phyloP scores from a whole-genome alignment of 2,113 vertebrate genomes.

The Grammomys surdaster region DNA sequence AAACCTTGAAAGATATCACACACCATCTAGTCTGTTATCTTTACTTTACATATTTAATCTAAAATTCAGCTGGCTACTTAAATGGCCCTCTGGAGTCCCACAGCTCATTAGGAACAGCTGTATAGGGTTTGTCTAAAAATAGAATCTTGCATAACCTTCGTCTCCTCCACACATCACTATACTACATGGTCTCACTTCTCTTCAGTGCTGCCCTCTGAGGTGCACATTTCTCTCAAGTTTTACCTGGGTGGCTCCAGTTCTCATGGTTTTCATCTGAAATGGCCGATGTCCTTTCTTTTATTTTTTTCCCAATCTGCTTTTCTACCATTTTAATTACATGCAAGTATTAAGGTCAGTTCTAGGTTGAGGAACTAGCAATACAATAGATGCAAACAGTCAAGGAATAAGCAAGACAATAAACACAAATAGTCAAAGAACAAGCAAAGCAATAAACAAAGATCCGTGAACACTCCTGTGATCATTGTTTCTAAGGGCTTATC shows the following conservation, averaged over 20 bases:
- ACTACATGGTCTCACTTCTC: background rate
- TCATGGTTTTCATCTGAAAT: background rate
- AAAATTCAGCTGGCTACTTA: background rate
- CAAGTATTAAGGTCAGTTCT: too few species aligned
- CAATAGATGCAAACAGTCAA: too few species aligned
- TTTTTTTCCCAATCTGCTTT: too few species aligned
- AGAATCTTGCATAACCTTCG: too few species aligned
- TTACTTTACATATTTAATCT: background rate
- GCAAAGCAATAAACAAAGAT: too few species aligned
- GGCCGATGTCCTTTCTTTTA: background rate
- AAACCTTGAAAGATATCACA: background rate
- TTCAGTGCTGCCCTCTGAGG: background rate
- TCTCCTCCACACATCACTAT: background rate
- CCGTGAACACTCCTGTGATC: too few species aligned
- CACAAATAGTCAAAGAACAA: too few species aligned
- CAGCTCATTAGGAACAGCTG: background rate
- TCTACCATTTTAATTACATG: too few species aligned
- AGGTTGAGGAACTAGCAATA: too few species aligned
- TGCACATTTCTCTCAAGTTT: background rate
- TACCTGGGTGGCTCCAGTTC: background rate
- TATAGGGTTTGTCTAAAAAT: background rate
- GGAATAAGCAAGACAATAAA: too few species aligned
- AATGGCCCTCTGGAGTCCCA: background rate
- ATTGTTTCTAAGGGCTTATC: too few species aligned
- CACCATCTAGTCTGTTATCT: background rate